Conservation (phyloP, 2,113 vertebrate species). For the Haemorhous mexicanus region DNA sequence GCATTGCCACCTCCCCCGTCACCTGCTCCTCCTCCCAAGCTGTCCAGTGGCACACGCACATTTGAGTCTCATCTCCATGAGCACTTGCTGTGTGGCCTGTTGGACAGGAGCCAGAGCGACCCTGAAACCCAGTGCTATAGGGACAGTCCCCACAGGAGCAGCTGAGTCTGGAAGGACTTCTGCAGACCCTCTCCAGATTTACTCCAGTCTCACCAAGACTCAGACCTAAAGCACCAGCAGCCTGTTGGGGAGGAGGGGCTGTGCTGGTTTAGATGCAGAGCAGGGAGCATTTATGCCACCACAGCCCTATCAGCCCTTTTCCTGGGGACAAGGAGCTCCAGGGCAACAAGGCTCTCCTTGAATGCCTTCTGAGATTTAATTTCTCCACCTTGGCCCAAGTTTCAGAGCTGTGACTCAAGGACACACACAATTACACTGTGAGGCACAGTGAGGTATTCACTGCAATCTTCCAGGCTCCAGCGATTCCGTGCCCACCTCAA, state of each 20-base stretch:
- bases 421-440: not conserved
- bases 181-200: not conserved
- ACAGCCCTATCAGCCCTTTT: not conserved
- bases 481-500: not conserved
- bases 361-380: not conserved
- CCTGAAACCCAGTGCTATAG: not conserved
- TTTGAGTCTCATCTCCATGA: fast-evolving
- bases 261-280: not conserved
- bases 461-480: not conserved
- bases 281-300: not conserved
- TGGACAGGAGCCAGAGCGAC: not conserved
- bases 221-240: fast-evolving
- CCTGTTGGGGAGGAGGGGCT: not conserved
- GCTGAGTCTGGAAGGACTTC: not conserved
- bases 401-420: slow-evolving; percentile 25
- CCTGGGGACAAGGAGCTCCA: not conserved
- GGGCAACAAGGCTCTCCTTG: not conserved
- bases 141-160: not conserved
- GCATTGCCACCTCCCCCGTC: not conserved
- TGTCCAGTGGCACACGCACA: not conserved
- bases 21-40: not conserved
- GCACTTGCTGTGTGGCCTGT: fast-evolving
- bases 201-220: not conserved
- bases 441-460: not conserved
- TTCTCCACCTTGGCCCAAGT: not conserved